phyloP scores from a whole-genome alignment of 2,888 invertebrate species.

The Euplagia quadripunctaria region DNA sequence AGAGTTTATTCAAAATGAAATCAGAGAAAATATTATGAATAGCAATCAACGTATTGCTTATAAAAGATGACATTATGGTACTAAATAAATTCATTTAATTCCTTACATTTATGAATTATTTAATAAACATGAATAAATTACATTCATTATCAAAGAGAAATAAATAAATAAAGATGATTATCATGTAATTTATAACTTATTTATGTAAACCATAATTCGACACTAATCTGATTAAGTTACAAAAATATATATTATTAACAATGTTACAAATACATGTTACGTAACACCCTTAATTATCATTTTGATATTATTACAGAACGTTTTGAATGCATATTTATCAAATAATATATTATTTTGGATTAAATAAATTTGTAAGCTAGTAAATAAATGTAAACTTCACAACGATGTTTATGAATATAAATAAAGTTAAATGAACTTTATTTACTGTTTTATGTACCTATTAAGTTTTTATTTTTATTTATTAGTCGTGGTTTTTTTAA shows the following conservation, averaged over 20 bases:
- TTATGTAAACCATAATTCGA: slow-evolving; percentile 1
- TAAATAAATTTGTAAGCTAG: neutral
- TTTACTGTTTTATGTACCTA: too few relatives aligned
- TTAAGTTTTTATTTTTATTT: too few relatives aligned
- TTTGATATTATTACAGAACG: neutral
- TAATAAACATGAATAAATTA: neutral
- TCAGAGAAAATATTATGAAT: too few relatives aligned
- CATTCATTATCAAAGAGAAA: neutral
- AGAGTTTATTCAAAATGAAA: too few relatives aligned
- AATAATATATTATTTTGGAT: neutral
- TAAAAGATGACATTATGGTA: too few relatives aligned
- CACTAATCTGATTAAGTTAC: neutral
- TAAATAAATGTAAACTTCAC: neutral
- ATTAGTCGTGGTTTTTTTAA: too few relatives aligned
- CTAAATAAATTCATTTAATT: neutral
- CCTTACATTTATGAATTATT: neutral
- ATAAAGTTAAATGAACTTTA: neutral
- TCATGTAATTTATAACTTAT: slow-evolving; percentile 11
- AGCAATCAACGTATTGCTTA: too few relatives aligned
- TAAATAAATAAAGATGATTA: slow-evolving; percentile 1
- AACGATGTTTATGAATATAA: neutral
- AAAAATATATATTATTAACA: neutral
- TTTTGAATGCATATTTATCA: neutral
- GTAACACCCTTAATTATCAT: neutral
- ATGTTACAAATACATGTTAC: neutral